Conservation (phyloP, 2,797 vertebrate species). For the Saxicola maurus region DNA sequence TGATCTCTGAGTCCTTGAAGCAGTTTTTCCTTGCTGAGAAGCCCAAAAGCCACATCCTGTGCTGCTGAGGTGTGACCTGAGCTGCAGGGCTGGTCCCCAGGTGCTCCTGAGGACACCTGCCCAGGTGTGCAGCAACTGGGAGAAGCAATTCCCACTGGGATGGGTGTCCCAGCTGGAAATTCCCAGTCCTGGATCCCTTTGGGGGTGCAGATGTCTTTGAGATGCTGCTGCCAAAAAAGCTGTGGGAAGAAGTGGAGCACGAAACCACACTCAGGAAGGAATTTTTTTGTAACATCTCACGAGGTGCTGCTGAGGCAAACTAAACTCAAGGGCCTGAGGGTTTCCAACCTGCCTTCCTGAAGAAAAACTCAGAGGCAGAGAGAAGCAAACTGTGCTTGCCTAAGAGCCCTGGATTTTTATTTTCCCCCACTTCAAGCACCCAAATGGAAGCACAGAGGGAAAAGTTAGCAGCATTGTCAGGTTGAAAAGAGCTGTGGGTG, state of each 20-base stretch:
- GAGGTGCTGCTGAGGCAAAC: neutral
- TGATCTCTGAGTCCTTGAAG: neutral
- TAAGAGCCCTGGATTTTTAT: neutral
- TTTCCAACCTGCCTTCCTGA: neutral
- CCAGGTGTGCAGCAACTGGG: neutral
- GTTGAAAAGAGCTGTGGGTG: neutral
- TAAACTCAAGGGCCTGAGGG: neutral
- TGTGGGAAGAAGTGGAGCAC: neutral
- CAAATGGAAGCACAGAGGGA: neutral
- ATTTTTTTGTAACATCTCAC: fast-evolving
- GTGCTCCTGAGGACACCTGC: neutral
- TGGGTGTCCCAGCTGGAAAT: neutral
- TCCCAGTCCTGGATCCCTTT: neutral
- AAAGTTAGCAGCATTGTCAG: neutral
- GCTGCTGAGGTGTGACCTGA: neutral
- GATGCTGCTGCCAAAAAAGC: neutral
- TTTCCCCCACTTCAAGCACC: neutral
- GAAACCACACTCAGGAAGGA: neutral
- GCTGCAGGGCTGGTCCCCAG: neutral
- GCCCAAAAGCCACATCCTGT: neutral
- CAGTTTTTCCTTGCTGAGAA: neutral
- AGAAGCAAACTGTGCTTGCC: neutral
- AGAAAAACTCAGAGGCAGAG: neutral
- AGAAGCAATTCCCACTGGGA: neutral
- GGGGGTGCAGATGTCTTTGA: neutral